phyloP scores from a whole-genome alignment of 53 echinoderm and acorn worm species.

The Zoroaster sp. region DNA sequence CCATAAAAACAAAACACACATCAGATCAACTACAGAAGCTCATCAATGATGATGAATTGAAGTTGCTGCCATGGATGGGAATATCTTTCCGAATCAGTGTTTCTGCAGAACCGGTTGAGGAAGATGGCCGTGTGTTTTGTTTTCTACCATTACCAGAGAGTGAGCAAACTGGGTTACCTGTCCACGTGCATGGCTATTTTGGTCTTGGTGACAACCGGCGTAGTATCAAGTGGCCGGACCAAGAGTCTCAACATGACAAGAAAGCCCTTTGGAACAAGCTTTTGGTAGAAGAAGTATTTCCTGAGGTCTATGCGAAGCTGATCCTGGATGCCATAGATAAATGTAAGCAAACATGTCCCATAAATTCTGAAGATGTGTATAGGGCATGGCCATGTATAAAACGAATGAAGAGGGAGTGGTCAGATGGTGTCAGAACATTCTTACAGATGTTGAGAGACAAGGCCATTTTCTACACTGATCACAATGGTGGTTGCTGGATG shows the following conservation, averaged over 20 bases:
- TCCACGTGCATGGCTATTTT: conserved; percentile 94
- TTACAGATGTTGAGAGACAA: conserved; percentile 24
- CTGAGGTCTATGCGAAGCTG: conserved; percentile 64
- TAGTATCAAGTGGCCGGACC: conserved; percentile 85
- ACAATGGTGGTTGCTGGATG: conserved; percentile 55
- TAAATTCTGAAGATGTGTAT: conserved; percentile 43
- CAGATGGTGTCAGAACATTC: conserved; percentile 59
- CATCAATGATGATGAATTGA: conserved; percentile 31
- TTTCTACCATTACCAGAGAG: conserved; percentile 89
- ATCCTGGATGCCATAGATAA: conserved; percentile 25
- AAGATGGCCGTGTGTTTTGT: conserved; percentile 77
- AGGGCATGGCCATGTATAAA: conserved; percentile 63
- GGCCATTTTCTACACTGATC: conserved; percentile 58
- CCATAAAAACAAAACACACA: background rate
- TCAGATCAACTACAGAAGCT: conserved; percentile 12
- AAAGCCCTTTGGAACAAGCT: conserved; percentile 82
- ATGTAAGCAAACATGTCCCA: background rate
- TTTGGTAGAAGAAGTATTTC: conserved; percentile 68
- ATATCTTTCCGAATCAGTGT: conserved; percentile 50
- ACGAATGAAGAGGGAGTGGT: conserved; percentile 39
- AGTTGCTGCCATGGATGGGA: background rate
- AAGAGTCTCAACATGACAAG: conserved; percentile 76
- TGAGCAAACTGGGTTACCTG: conserved; percentile 85
- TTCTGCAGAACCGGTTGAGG: background rate
- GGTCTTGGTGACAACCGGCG: conserved; percentile 88